Evolutionary conservation across 2,113 vertebrate species (phyloP).

Genomic region (Sinocyclocheilus maitianheensis): DNA sequence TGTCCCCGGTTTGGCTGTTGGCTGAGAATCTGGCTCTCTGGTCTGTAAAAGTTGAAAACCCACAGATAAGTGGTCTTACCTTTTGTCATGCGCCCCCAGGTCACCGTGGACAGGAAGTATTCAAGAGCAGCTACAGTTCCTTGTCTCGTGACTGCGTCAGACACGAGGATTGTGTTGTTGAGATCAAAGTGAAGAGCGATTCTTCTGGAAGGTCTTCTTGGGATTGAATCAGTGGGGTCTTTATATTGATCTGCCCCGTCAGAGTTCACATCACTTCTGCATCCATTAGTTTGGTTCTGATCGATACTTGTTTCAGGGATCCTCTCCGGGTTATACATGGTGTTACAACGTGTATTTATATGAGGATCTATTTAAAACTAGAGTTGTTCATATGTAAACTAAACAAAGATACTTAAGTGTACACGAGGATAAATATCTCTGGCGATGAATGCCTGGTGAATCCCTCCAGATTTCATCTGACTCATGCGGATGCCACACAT

Average conservation of each 20-base stretch:
- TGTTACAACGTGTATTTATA: not conserved
- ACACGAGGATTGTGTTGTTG: constrained; percentile 85
- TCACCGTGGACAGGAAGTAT: constrained; percentile 79
- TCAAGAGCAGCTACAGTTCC: constrained; percentile 80
- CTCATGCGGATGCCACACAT: not conserved
- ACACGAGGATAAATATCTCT: not conserved
- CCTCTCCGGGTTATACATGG: constrained; percentile 38
- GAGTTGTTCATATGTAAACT: not conserved
- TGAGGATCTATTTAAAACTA: not conserved
- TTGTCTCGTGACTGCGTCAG: constrained; percentile 77
- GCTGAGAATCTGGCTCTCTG: not conserved
- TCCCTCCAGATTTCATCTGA: not conserved
- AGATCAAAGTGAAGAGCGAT: constrained; percentile 84
- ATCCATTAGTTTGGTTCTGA: not conserved
- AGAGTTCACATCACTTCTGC: not conserved
- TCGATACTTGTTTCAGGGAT: not conserved
- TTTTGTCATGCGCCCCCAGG: constrained; percentile 77
- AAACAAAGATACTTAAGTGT: not conserved
- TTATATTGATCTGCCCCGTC: not conserved
- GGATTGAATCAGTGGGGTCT: constrained; percentile 12
- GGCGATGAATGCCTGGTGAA: not conserved
- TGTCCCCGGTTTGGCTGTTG: too few species aligned
- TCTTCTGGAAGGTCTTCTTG: constrained; percentile 62
- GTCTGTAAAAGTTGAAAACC: not conserved
- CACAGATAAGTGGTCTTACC: constrained; percentile 11